Conservation (phyloP, 2,888 invertebrate species). For the Apocheima hispidaria region DNA sequence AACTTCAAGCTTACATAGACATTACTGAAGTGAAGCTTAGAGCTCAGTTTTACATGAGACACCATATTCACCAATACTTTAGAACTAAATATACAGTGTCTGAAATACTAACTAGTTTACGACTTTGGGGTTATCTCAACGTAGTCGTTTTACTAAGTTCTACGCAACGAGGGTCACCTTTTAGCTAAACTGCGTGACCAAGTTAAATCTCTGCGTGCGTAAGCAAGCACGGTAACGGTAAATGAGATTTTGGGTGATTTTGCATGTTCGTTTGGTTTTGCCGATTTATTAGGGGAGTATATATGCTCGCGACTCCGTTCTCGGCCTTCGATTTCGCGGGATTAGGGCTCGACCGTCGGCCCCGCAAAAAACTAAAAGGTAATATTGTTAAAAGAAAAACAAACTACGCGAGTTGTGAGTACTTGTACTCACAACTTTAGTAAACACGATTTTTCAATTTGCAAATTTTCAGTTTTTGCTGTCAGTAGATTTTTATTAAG, state of each 20-base stretch:
- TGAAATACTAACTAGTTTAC: not conserved
- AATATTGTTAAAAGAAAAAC: too few species aligned
- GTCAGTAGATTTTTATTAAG: too few species aligned
- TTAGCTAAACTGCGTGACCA: constrained; percentile 17
- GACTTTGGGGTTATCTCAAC: constrained; percentile 6
- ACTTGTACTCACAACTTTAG: too few species aligned
- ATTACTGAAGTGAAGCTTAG: not conserved
- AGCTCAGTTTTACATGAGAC: not conserved
- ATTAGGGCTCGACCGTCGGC: too few species aligned
- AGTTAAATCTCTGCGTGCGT: not conserved
- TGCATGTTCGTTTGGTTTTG: not conserved
- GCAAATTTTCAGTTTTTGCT: too few species aligned
- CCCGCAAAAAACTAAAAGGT: too few species aligned
- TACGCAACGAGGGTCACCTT: constrained; percentile 8
- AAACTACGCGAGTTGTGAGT: too few species aligned
- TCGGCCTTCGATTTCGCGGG: too few species aligned
- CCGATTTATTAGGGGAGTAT: too few species aligned
- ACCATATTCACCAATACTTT: not conserved
- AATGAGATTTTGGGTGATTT: not conserved
- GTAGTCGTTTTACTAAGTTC: constrained; percentile 16
- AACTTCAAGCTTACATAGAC: not conserved
- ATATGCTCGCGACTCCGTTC: too few species aligned
- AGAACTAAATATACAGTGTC: not conserved
- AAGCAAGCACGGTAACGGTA: too few species aligned
- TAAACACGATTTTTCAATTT: too few species aligned